Conservation (phyloP, 2,888 invertebrate genomes). For the Harmothoe impar region DNA sequence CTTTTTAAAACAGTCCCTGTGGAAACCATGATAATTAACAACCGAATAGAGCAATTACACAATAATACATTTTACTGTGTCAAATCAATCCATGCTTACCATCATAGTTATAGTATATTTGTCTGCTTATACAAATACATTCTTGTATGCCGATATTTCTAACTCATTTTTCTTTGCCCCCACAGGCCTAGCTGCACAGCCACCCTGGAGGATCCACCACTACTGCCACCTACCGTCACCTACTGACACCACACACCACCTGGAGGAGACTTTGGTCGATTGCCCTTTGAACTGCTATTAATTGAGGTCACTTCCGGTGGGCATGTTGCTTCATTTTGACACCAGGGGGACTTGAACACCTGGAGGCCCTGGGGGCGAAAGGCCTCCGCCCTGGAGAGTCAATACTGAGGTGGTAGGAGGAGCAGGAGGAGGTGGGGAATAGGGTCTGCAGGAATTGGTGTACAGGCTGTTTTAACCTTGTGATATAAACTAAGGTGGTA, state of each 20-base stretch:
- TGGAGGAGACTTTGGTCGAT: background rate
- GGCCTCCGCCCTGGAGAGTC: background rate
- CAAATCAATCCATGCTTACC: too few species aligned
- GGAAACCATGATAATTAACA: too few species aligned
- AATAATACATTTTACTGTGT: too few species aligned
- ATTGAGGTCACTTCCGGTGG: constrained; percentile 46
- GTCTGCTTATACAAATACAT: background rate
- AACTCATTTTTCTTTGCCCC: background rate
- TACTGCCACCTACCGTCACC: background rate
- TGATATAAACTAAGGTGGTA: too few species aligned
- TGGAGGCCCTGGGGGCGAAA: constrained; percentile 19
- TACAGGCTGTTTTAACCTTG: too few species aligned
- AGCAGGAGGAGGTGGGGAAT: background rate
- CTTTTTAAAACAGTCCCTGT: too few species aligned
- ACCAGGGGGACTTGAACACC: constrained; percentile 19
- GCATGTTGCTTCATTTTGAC: background rate
- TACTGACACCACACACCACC: constrained; percentile 22
- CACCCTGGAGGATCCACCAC: background rate
- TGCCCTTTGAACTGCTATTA: constrained; percentile 30
- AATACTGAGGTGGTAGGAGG: constrained; percentile 5
- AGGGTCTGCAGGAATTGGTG: background rate
- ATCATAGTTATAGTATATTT: too few species aligned
- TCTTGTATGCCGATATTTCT: background rate
- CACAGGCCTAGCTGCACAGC: background rate
- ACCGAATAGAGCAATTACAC: too few species aligned